Conservation (phyloP, 2,888 invertebrate genomes). For the Coenonympha arcania region DNA sequence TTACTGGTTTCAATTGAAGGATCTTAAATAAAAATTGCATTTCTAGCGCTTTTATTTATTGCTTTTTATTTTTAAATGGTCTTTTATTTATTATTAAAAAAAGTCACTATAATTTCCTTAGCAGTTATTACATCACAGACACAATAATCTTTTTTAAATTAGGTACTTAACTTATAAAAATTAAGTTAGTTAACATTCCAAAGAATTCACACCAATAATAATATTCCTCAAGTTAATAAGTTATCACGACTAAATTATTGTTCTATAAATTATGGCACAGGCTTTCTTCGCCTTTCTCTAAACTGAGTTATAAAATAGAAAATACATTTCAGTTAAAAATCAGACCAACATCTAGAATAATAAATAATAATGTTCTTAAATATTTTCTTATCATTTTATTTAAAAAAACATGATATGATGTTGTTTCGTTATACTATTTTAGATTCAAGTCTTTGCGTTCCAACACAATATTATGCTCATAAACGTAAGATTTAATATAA, state of each 20-base stretch:
- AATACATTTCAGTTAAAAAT: too few relatives aligned
- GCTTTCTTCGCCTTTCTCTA: background rate
- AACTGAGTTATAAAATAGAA: too few relatives aligned
- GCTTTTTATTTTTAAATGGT: conserved; percentile 12
- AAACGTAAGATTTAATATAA: too few relatives aligned
- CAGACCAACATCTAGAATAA: too few relatives aligned
- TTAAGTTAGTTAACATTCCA: conserved; percentile 25
- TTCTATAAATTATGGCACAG: conserved; percentile 21
- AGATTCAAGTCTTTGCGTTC: too few relatives aligned
- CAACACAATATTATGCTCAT: too few relatives aligned
- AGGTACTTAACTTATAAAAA: conserved; percentile 33
- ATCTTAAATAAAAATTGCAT: conserved; percentile 25
- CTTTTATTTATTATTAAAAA: conserved; percentile 3
- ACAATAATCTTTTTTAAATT: conserved; percentile 44
- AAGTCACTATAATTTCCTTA: conserved; percentile 11
- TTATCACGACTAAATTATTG: conserved; percentile 7
- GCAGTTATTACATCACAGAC: conserved; percentile 55
- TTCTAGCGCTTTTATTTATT: conserved; percentile 19
- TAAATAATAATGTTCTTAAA: too few relatives aligned
- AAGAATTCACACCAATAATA: background rate
- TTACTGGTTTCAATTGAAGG: conserved; percentile 19
- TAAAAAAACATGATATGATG: too few relatives aligned
- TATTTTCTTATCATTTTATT: too few relatives aligned
- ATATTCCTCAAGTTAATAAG: background rate
- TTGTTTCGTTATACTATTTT: too few relatives aligned